These are phyloP conservation scores for Cololabis saira DNA, from an alignment of 2,113 vertebrate species.

Conservation along the genomic window DNA sequence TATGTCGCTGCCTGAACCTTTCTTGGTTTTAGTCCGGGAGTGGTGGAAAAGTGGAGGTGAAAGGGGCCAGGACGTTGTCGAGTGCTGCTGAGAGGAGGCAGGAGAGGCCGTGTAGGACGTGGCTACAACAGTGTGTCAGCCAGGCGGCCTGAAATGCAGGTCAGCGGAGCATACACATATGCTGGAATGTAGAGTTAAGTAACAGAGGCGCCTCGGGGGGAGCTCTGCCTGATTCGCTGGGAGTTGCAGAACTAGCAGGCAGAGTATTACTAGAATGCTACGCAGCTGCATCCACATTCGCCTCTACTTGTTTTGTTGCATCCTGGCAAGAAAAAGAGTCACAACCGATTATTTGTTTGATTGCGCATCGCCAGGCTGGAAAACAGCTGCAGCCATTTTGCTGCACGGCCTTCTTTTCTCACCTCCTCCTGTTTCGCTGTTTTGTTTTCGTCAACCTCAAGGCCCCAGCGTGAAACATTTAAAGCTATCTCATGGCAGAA, in stretches of 20 bases:
- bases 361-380: too few relatives aligned
- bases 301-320: background rate
- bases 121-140: constrained; percentile 47
- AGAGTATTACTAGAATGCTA: constrained; percentile 16
- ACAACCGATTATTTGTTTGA: background rate
- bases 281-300: background rate
- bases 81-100: constrained; percentile 34
- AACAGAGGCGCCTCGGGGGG: constrained; percentile 49
- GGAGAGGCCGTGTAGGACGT: constrained; percentile 37
- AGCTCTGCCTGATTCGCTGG: background rate
- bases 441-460: too few relatives aligned
- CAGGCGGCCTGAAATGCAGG: constrained; percentile 71
- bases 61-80: constrained; percentile 43
- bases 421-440: too few relatives aligned
- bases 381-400: too few relatives aligned
- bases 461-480: too few relatives aligned
- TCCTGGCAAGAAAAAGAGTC: constrained; percentile 3
- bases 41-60: constrained; percentile 1
- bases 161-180: constrained; percentile 67
- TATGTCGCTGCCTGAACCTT: background rate
- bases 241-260: constrained; percentile 25
- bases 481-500: too few relatives aligned
- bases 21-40: constrained; percentile 8
- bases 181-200: constrained; percentile 75
- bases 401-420: too few relatives aligned